These are phyloP conservation scores for Picus viridis DNA, from an alignment of 2,797 vertebrate genomes.

Conservation along the genomic window DNA sequence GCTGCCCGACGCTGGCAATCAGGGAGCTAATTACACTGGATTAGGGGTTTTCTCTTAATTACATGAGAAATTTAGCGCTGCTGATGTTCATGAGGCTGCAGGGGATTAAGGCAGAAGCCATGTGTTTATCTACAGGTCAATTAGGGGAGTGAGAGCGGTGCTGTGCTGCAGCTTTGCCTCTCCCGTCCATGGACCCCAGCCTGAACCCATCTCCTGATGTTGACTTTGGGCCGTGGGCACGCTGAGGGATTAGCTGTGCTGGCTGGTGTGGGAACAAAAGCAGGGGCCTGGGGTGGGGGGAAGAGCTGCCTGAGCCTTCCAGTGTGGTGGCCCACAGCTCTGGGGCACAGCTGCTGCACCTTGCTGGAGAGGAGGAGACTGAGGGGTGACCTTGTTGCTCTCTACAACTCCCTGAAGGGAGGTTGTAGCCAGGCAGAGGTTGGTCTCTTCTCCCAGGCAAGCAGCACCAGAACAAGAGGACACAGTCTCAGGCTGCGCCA, in stretches of 20 bases:
- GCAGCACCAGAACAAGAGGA: no score
- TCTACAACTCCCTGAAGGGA: no score
- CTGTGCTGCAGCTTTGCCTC: neutral
- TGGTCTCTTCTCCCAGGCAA: no score
- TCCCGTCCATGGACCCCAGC: neutral
- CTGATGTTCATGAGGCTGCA: conserved; percentile 69
- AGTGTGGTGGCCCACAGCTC: neutral
- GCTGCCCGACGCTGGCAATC: conserved; percentile 76
- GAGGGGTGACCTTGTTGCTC: no score
- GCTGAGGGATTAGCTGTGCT: neutral
- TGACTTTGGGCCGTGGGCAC: neutral
- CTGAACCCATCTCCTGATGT: neutral
- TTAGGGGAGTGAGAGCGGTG: neutral
- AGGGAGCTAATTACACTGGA: conserved; percentile 82
- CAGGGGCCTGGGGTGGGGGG: neutral
- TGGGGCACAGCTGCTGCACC: neutral
- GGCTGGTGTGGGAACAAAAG: neutral
- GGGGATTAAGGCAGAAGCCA: conserved; percentile 67
- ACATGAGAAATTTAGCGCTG: conserved; percentile 76
- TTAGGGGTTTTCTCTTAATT: conserved; percentile 82
- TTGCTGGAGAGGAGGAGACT: fast-evolving
- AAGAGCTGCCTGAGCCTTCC: neutral
- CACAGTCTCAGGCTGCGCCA: no score
- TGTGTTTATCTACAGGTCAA: conserved; percentile 58
- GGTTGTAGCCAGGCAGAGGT: no score